These are phyloP conservation scores for Octomys mimax DNA, from an alignment of 2,797 vertebrate genomes.

Conservation along the genomic window DNA sequence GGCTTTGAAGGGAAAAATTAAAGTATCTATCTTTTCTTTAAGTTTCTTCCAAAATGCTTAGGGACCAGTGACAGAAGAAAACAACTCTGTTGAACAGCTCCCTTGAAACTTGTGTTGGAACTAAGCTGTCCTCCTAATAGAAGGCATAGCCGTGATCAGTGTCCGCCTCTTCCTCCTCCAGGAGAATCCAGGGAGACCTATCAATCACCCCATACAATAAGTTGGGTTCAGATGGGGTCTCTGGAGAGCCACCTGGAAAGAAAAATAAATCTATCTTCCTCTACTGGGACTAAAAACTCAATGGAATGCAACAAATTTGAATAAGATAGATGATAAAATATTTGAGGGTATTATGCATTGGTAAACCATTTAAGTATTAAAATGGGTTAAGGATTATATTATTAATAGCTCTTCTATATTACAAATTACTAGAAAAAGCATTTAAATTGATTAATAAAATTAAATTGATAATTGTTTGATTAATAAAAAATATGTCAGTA, in stretches of 20 bases:
- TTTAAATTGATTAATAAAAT: conserved; percentile 54
- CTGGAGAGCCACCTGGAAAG: conserved; percentile 20
- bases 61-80: conserved; percentile 33
- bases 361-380: conserved; percentile 57
- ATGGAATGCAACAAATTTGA: conserved; percentile 1
- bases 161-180: neutral
- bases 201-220: neutral
- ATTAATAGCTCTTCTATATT: conserved; percentile 48
- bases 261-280: conserved; percentile 11
- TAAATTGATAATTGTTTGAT: conserved; percentile 13
- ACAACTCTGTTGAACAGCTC: conserved; percentile 4
- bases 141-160: neutral
- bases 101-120: conserved; percentile 22
- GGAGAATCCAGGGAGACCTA: neutral
- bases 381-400: conserved; percentile 48
- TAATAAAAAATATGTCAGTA: conserved; percentile 44
- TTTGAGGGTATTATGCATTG: conserved; percentile 31
- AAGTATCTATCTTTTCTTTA: conserved; percentile 53
- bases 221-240: neutral
- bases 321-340: neutral
- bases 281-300: neutral
- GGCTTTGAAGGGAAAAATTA: neutral
- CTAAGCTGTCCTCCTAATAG: conserved; percentile 30
- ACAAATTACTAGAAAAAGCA: neutral
- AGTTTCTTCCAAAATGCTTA: conserved; percentile 60